Evolutionary conservation across 2,888 invertebrate species (phyloP).

Genomic region (Teinopalpus imperialis): DNA sequence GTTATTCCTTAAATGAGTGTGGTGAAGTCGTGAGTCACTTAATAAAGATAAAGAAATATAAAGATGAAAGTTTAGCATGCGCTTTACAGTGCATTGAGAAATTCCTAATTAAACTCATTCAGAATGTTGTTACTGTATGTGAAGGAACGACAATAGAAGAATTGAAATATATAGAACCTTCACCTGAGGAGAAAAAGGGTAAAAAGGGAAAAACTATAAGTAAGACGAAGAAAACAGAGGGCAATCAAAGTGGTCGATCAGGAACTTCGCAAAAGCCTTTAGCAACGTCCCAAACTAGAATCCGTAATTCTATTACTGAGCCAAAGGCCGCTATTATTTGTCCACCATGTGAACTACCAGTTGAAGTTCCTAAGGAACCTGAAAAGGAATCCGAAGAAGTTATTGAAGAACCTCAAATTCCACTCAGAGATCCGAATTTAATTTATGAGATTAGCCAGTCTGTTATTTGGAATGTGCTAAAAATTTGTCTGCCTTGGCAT

Average conservation of each 20-base stretch:
- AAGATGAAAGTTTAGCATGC: constrained; percentile 59
- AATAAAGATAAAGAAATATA: constrained; percentile 59
- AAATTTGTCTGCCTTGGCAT: constrained; percentile 68
- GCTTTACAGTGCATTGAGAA: constrained; percentile 55
- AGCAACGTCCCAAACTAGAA: constrained; percentile 39
- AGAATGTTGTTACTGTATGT: constrained; percentile 54
- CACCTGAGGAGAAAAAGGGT: constrained; percentile 48
- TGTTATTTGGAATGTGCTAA: constrained; percentile 65
- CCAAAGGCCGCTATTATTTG: constrained; percentile 60
- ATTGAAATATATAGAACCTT: constrained; percentile 48
- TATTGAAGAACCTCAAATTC: constrained; percentile 49
- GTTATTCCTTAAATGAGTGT: constrained; percentile 71
- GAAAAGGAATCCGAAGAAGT: constrained; percentile 40
- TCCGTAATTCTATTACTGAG: constrained; percentile 31
- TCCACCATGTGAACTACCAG: constrained; percentile 55
- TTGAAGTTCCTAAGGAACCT: constrained; percentile 38
- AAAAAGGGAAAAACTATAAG: constrained; percentile 47
- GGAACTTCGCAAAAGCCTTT: constrained; percentile 45
- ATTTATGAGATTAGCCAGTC: constrained; percentile 59
- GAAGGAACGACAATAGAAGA: constrained; percentile 62
- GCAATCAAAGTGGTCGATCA: constrained; percentile 51
- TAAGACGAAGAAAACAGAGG: constrained; percentile 47
- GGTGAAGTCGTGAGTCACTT: constrained; percentile 66
- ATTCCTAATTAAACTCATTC: constrained; percentile 54
- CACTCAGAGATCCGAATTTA: constrained; percentile 48